phyloP scores from a whole-genome alignment of 2,888 invertebrate genomes.

The Agrochola lychnidis region DNA sequence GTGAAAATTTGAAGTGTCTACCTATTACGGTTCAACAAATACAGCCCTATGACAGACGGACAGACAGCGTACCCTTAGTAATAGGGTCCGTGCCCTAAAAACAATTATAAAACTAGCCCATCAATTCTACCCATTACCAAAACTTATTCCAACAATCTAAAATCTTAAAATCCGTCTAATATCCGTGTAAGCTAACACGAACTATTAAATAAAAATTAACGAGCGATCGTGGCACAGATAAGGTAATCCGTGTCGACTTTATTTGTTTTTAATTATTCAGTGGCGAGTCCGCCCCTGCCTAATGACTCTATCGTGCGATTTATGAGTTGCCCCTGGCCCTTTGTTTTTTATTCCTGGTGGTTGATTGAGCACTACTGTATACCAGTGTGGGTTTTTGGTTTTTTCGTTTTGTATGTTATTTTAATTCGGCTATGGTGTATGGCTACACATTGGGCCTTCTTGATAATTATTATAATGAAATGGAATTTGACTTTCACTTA shows the following conservation, averaged over 20 bases:
- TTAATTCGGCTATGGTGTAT: slow-evolving; percentile 7
- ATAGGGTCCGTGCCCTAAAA: neutral
- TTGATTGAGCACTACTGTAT: slow-evolving; percentile 77
- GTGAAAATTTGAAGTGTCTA: no score
- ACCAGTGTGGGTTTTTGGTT: slow-evolving; percentile 32
- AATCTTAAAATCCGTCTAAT: slow-evolving; percentile 72
- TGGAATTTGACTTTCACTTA: neutral
- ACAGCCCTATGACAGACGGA: no score
- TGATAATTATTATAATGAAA: neutral
- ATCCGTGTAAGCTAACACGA: slow-evolving; percentile 74
- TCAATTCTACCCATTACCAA: slow-evolving; percentile 48
- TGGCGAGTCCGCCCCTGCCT: slow-evolving; percentile 86
- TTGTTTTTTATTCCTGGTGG: slow-evolving; percentile 83
- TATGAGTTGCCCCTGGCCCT: slow-evolving; percentile 80
- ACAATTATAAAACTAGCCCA: slow-evolving; percentile 9
- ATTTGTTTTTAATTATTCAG: slow-evolving; percentile 90
- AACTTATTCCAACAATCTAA: slow-evolving; percentile 55
- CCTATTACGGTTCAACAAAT: no score
- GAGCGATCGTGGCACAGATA: slow-evolving; percentile 84
- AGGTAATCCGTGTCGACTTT: slow-evolving; percentile 88
- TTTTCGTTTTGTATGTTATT: slow-evolving; percentile 29
- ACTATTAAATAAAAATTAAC: slow-evolving; percentile 86
- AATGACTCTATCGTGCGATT: slow-evolving; percentile 89
- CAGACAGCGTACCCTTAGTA: no score
- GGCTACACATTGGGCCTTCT: neutral